Evolutionary conservation across 2,797 vertebrate genomes (phyloP).

Genomic region (Simalia tracyae): DNA sequence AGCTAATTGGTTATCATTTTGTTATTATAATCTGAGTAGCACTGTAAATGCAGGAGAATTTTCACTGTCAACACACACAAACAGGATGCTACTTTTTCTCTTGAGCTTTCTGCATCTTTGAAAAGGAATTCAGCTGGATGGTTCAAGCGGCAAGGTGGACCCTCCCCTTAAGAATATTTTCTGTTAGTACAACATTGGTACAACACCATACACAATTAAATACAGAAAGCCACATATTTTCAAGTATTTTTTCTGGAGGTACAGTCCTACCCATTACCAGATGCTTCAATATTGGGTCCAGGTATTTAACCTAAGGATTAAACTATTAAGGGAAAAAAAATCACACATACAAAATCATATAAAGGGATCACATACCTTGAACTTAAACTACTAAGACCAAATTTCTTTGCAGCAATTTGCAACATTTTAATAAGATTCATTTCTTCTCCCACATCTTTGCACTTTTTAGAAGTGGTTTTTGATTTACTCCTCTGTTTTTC

Average conservation of each 20-base stretch:
- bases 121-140: neutral
- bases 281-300: neutral
- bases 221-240: neutral
- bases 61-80: neutral
- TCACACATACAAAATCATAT: neutral
- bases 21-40: too few species aligned
- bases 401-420: slow-evolving; percentile 88
- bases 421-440: slow-evolving; percentile 87
- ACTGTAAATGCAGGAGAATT: neutral
- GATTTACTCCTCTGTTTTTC: slow-evolving; percentile 82
- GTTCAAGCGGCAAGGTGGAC: neutral
- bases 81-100: neutral
- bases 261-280: neutral
- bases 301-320: neutral
- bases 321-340: neutral
- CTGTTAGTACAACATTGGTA: neutral
- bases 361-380: slow-evolving; percentile 78
- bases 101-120: neutral
- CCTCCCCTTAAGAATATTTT: neutral
- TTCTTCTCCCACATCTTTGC: slow-evolving; percentile 75
- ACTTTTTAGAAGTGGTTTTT: slow-evolving; percentile 79
- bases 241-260: neutral
- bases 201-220: neutral
- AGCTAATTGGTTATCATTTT: neutral
- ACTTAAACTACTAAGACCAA: slow-evolving; percentile 84